Percentiles rank a stretch among this genome's conserved stretches.
Conservation (phyloP, 2,113 vertebrate genomes). For the Myotis davidii region DNA sequence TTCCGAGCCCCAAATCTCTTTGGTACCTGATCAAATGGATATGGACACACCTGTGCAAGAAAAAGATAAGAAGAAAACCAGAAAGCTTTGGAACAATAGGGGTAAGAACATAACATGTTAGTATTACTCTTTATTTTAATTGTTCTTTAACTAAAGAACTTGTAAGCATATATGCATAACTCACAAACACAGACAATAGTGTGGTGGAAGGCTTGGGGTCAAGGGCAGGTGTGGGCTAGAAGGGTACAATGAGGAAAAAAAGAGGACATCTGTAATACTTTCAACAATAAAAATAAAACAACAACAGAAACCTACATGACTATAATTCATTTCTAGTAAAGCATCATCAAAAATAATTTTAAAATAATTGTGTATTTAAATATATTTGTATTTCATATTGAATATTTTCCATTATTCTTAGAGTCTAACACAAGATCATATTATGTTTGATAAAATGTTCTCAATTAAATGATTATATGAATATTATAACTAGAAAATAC, state of each 20-base stretch:
- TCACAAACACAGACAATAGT: too few species aligned
- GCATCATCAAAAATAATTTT: too few species aligned
- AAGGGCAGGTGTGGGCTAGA: too few species aligned
- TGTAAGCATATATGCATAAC: too few species aligned
- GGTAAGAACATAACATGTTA: slow-evolving; percentile 85
- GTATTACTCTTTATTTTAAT: not conserved
- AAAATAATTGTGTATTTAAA: not conserved
- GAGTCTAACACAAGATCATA: not conserved
- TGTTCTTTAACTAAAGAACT: too few species aligned
- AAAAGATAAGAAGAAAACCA: slow-evolving; percentile 87
- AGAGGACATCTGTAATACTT: too few species aligned
- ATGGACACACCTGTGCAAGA: slow-evolving; percentile 89
- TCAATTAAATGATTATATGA: not conserved
- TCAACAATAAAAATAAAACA: too few species aligned
- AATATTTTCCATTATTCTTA: not conserved
- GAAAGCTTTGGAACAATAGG: slow-evolving; percentile 95
- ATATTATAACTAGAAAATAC: not conserved
- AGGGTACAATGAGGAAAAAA: too few species aligned
- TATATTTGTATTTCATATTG: not conserved
- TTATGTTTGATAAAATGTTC: not conserved
- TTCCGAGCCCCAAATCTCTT: slow-evolving; percentile 96
- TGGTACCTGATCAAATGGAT: slow-evolving; percentile 94
- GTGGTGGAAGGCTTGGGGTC: too few species aligned
- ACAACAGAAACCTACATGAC: too few species aligned
- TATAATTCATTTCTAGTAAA: too few species aligned